Evolutionary conservation across 2,113 vertebrate genomes (phyloP), one percentile per base, ranked within the genome.

Genomic region (Vimba vimba): DNA sequence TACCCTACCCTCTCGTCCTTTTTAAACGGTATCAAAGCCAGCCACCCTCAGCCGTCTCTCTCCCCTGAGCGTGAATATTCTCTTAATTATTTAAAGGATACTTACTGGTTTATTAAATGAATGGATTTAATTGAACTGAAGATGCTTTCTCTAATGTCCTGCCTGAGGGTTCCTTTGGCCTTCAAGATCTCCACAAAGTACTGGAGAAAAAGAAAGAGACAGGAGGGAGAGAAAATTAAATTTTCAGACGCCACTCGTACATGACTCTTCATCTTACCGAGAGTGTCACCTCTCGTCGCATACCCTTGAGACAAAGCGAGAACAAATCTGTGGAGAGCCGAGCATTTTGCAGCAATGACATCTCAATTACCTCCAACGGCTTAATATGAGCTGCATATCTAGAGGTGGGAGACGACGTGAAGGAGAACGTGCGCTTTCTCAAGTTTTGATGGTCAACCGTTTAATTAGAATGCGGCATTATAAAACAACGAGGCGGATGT

Each of bases 41-140:
- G 13, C 47, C 60, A 60, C 78, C 47, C 47, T 69, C 71, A 11
- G 50, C 39, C 55, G 30, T 30, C 15, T 82, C 75, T 15, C 85
- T 84, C 90, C 82, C 85, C 73, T 79, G 86, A 93, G 89, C 89
- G 90, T 84, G 90, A 91, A 93, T 93, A 91, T 93, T 91, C 80
- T 90, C 91, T 95, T 90, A 95, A 96, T 95, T 94, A 96, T 96
- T 96, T 90, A 96, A 91, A 92, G 89, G 94, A 93, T 93, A 97
- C 97, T 98, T 96, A 99, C 98, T 95, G 95, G 92, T 96, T 99
- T 90, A 95, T 92, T 1, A 93, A 94, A 90, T 95, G 93, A 93
- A 99, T 96, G 89, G 93, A 92, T 93, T 97, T 96, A 93, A 97
- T 94, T 88, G 94, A 94, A 90, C 97, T 96, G 93, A 99, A 99